Evolutionary conservation across 92 coral and sea anemone species (phyloP).

Genomic region (Anthopleura xanthogrammica): DNA sequence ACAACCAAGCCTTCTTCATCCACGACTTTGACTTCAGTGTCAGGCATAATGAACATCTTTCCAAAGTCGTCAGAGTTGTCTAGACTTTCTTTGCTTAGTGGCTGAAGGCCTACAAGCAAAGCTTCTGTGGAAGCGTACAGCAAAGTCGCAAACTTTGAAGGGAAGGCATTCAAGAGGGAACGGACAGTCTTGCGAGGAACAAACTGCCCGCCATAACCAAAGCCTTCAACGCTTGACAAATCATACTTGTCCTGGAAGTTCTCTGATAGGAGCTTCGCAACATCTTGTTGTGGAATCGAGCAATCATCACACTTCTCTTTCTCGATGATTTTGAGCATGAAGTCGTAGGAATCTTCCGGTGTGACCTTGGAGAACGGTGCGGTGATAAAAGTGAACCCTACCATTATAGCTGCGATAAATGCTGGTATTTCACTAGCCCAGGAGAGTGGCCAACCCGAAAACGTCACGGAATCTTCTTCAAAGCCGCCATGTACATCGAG

Average conservation of each 20-base stretch:
- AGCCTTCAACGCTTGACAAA: constrained; percentile 19
- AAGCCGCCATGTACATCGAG: constrained; percentile 14
- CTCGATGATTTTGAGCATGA: constrained; percentile 25
- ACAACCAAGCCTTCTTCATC: constrained; percentile 28
- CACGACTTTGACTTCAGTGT: constrained; percentile 20
- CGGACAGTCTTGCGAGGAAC: constrained; percentile 25
- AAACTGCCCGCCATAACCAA: constrained; percentile 38
- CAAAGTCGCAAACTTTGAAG: constrained; percentile 12
- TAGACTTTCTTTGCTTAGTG: constrained; percentile 20
- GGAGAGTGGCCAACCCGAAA: constrained; percentile 28
- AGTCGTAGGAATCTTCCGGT: constrained; percentile 21
- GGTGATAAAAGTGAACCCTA: constrained; percentile 30
- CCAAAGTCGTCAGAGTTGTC: constrained; percentile 15
- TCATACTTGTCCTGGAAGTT: constrained; percentile 37
- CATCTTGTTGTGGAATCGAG: constrained; percentile 19
- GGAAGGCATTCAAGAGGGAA: constrained; percentile 23
- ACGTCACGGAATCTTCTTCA: constrained; percentile 14
- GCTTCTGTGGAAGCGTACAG: constrained; percentile 28
- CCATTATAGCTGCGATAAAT: constrained; percentile 16
- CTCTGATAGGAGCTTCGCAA: constrained; percentile 18
- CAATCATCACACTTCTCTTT: constrained; percentile 21
- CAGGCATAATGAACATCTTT: constrained; percentile 35
- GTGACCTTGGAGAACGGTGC: constrained; percentile 18
- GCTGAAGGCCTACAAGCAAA: constrained; percentile 23
- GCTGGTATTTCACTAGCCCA: constrained; percentile 22